phyloP scores from a whole-genome alignment of 2,888 invertebrate genomes.

The Nineta flava region DNA sequence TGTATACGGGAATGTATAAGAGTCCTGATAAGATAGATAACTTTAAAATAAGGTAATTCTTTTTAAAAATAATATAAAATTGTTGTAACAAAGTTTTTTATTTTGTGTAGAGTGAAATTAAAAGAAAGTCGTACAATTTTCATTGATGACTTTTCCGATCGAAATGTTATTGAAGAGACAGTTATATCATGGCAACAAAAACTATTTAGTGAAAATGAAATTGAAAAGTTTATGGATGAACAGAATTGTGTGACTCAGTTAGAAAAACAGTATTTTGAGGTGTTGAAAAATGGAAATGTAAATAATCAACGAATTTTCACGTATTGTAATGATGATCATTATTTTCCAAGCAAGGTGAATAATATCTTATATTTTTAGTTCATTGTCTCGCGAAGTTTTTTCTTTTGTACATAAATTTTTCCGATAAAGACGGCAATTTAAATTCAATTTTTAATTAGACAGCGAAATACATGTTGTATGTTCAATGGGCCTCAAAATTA shows the following conservation, averaged over 20 bases:
- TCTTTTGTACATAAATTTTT: too few relatives aligned
- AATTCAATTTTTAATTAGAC: too few relatives aligned
- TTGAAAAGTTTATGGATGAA: constrained; percentile 38
- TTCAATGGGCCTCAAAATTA: too few relatives aligned
- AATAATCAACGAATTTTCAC: constrained; percentile 34
- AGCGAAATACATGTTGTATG: too few relatives aligned
- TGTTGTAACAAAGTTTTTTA: too few relatives aligned
- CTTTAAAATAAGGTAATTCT: constrained; percentile 36
- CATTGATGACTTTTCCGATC: constrained; percentile 9
- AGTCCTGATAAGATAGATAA: constrained; percentile 32
- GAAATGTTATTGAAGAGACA: constrained; percentile 14
- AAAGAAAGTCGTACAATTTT: constrained; percentile 26
- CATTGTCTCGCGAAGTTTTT: too few relatives aligned
- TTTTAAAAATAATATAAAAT: too few relatives aligned
- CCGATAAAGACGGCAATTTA: too few relatives aligned
- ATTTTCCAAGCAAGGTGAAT: constrained; percentile 15
- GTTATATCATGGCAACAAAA: constrained; percentile 59
- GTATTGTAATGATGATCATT: constrained; percentile 41
- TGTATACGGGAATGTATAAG: constrained; percentile 30
- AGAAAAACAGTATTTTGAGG: constrained; percentile 39
- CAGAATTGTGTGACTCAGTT: constrained; percentile 43
- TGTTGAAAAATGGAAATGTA: constrained; percentile 23
- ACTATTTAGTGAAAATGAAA: constrained; percentile 42
- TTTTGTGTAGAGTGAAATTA: constrained; percentile 24
- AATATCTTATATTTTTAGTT: too few relatives aligned